These are phyloP conservation scores for Smutsia temminckii DNA, from an alignment of 2,797 vertebrate genomes.

Conservation along the genomic window DNA sequence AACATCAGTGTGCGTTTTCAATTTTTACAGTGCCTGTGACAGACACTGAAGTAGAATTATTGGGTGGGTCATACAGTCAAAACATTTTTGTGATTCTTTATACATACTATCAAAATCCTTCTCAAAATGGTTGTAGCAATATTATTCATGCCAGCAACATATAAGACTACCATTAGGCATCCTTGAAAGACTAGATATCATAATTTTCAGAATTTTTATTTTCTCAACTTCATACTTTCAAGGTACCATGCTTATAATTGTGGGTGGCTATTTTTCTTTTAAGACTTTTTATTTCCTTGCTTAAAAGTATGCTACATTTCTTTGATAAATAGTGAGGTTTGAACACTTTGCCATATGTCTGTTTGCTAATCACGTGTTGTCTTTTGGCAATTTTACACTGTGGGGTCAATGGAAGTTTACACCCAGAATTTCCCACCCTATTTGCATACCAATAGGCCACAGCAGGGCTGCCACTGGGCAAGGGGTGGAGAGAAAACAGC, in stretches of 20 bases:
- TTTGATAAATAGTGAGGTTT: constrained; percentile 13
- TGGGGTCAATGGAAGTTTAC: too few relatives aligned
- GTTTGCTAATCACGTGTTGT: constrained; percentile 23
- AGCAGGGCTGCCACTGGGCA: too few relatives aligned
- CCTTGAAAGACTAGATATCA: neutral
- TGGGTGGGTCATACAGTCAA: neutral
- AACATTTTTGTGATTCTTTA: constrained; percentile 39
- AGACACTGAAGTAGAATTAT: neutral
- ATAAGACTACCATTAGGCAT: neutral
- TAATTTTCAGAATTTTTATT: constrained; percentile 37
- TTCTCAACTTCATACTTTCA: constrained; percentile 52
- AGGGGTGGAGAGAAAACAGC: too few relatives aligned
- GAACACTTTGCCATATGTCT: neutral
- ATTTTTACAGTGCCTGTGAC: neutral
- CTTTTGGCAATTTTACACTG: constrained; percentile 9
- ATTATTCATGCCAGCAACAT: neutral
- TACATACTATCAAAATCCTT: neutral
- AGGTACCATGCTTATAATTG: constrained; percentile 31
- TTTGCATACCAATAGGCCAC: too few relatives aligned
- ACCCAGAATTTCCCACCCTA: too few relatives aligned
- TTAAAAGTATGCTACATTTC: constrained; percentile 15
- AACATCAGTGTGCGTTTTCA: neutral
- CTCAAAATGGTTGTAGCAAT: neutral
- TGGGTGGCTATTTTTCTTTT: constrained; percentile 13
- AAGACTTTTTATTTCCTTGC: constrained; percentile 6